phyloP scores from a whole-genome alignment of 1,140 invertebrate genomes.

The Pogonomyrmex californicus region DNA sequence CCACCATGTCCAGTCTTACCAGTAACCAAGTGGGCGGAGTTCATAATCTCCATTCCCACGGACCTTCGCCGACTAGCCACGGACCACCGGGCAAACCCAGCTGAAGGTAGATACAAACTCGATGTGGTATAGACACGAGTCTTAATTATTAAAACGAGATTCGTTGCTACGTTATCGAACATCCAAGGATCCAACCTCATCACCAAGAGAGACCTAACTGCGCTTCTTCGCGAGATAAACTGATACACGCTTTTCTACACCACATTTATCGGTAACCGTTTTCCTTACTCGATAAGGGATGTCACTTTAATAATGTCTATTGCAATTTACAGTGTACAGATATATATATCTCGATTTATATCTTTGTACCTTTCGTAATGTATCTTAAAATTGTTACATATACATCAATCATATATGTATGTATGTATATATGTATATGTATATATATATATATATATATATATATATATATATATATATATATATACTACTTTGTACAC shows the following conservation, averaged over 20 bases:
- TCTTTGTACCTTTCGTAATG: constrained; percentile 15
- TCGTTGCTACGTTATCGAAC: constrained; percentile 1
- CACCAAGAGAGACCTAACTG: constrained; percentile 39
- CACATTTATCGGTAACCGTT: constrained; percentile 28
- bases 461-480: no score
- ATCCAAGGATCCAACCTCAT: background rate
- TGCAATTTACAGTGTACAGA: constrained; percentile 40
- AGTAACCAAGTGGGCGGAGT: constrained; percentile 80
- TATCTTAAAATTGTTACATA: constrained; percentile 10
- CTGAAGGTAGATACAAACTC: constrained; percentile 78
- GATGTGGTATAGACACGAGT: constrained; percentile 9
- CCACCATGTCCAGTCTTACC: constrained; percentile 76
- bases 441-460: no score
- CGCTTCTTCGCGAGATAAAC: constrained; percentile 43
- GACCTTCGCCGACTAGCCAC: constrained; percentile 79
- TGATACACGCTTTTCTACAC: constrained; percentile 45
- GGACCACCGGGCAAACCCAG: constrained; percentile 80
- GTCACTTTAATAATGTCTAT: constrained; percentile 12
- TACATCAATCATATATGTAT: background rate
- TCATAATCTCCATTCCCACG: constrained; percentile 81
- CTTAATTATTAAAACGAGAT: constrained; percentile 9
- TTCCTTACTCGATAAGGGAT: constrained; percentile 5
- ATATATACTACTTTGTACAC: no score
- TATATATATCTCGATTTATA: constrained; percentile 13
- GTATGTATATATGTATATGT: no score